Percentiles rank a stretch among this genome's conserved stretches.
phyloP scores from a whole-genome alignment of 2,797 vertebrate genomes.

The Megaceryle alcyon region DNA sequence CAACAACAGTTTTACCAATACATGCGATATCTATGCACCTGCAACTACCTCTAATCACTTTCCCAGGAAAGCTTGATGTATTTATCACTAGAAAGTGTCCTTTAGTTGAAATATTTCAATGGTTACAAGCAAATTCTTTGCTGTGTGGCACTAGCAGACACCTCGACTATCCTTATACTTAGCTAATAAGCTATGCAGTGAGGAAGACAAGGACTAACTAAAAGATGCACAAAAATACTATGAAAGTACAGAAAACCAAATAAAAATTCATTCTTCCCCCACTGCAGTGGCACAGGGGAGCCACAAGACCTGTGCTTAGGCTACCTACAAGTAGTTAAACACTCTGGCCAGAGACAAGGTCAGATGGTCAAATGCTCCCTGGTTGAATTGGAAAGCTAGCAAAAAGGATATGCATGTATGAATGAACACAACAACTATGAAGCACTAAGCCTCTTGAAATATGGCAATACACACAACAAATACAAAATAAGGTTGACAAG shows the following conservation, averaged over 20 bases:
- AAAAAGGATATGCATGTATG: neutral
- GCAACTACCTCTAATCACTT: neutral
- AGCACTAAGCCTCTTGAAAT: neutral
- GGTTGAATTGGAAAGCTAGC: neutral
- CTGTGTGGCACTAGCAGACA: accelerated
- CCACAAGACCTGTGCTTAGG: neutral
- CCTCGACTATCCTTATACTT: neutral
- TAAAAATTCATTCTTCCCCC: neutral
- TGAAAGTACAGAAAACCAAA: accelerated
- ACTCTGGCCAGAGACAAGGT: neutral
- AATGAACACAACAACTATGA: neutral
- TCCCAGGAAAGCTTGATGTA: neutral
- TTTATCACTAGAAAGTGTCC: neutral
- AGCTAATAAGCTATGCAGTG: neutral
- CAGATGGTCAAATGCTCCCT: neutral
- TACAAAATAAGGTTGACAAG: neutral
- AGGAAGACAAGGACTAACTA: neutral
- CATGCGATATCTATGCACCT: neutral
- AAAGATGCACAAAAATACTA: neutral
- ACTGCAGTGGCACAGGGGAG: too few species aligned
- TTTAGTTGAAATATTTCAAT: neutral
- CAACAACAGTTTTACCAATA: neutral
- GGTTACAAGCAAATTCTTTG: neutral
- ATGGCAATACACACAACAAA: neutral
- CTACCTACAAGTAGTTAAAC: neutral